Base-by-base conservation (phyloP, 1,140 invertebrate species). In the Lucilia cuprina region DNA sequence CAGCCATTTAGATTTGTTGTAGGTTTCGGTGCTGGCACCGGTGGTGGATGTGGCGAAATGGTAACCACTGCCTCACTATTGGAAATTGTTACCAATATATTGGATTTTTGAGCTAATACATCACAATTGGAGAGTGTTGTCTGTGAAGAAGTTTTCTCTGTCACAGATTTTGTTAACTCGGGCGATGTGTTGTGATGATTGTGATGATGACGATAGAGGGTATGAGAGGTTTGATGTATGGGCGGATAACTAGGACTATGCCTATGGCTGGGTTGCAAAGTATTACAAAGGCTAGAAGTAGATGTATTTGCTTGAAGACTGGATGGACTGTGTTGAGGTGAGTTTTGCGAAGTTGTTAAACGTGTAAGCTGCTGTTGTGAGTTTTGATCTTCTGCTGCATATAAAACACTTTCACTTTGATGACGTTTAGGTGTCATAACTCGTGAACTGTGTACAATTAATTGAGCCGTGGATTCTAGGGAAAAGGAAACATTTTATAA, bases 381-480 rank as follows among this genome's bases (percentile, higher is more conserved):
- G 34, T 70, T 83, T 74, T 85, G 82, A 14, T 91, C 90, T 30
- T 89, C 88, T 83, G 93, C 93, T 86, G 95, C 92, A 87, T 96
- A 96, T 14, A 96, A 89, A 10, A 96, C 95, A 87, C 95, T 96
- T 89, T 96, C 96, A 5, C 95, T 96, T 86, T 96, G 94, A 89
- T 96, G 96, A 85, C 95, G 92, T 91, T 96, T 95, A 7, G 96
- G 96, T 10, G 95, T 95, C 88, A 95, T 94, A 10, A 97, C 96
- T 83, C 95, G 92, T 30, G 96, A 94, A 86, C 96, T 96, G 86
- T 96, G 96, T 17, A 94, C 96, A 85, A 96, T 96, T 30, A 95
- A 92, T 86, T 96, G 95, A 84, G 87, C 91, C 85, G 87, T 89
- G 85, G 89, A 90, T 85, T 89, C 89, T 91, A 30, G 25, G 25